Percentiles rank a stretch among this genome's conserved stretches.
These are phyloP conservation scores for Poeciliopsis prolifica DNA, from an alignment of 2,113 vertebrate species.

Conservation along the genomic window DNA sequence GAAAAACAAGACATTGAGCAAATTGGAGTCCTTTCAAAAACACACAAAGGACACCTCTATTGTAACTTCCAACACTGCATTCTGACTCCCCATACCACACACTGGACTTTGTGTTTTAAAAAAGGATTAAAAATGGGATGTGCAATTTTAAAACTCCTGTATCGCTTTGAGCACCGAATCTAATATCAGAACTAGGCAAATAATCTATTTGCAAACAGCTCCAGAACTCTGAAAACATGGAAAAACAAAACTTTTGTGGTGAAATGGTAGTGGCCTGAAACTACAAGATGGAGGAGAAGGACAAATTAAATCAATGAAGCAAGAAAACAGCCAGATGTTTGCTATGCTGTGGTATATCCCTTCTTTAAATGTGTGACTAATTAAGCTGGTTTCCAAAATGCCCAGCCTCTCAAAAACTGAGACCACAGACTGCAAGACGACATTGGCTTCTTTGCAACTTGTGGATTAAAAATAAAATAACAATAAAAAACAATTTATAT, in stretches of 20 bases:
- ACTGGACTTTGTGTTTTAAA: conserved; percentile 4
- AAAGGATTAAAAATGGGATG: not conserved
- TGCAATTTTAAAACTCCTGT: not conserved
- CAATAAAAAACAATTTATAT: not conserved
- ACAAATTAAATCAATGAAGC: conserved; percentile 23
- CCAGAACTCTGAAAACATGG: conserved; percentile 7
- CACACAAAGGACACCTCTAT: conserved; percentile 37
- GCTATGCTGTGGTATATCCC: conserved; percentile 16
- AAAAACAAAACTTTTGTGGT: conserved; percentile 37
- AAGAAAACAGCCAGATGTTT: conserved; percentile 37
- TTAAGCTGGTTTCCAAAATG: conserved; percentile 22
- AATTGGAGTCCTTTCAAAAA: conserved; percentile 37
- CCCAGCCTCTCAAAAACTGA: conserved; percentile 19
- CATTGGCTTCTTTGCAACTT: not conserved
- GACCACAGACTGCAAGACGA: not conserved
- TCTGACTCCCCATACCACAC: conserved; percentile 13
- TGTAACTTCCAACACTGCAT: conserved; percentile 18
- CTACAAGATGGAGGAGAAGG: conserved; percentile 8
- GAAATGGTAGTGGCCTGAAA: conserved; percentile 29
- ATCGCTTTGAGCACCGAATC: not conserved
- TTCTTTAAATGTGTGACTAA: conserved; percentile 43
- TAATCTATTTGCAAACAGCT: not conserved
- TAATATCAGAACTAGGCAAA: conserved; percentile 20
- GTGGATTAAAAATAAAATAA: conserved; percentile 5
- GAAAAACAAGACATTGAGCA: conserved; percentile 47